Conservation (phyloP, 37 sponge, comb jelly and placozoan genomes). For the Trichoplax adhaerens region DNA sequence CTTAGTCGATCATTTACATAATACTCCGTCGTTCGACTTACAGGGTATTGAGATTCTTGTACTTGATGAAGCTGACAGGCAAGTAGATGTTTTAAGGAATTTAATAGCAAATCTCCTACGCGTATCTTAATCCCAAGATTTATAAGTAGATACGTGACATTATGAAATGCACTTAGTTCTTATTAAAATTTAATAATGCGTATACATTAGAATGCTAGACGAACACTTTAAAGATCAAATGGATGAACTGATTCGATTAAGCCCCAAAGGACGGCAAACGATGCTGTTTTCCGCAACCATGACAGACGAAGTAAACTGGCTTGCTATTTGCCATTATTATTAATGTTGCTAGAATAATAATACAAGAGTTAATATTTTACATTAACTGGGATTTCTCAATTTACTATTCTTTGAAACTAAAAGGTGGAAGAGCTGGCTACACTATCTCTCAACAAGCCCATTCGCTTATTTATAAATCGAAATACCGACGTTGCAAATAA, state of each 20-base stretch:
- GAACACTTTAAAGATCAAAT: constrained; percentile 93
- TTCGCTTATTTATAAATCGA: constrained; percentile 79
- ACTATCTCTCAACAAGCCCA: constrained; percentile 78
- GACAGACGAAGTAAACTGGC: constrained; percentile 77
- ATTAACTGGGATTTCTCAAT: neutral
- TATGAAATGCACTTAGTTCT: too few species aligned
- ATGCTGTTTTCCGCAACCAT: constrained; percentile 99
- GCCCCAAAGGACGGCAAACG: constrained; percentile 72
- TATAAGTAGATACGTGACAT: too few species aligned
- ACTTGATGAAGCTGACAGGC: constrained; percentile 97
- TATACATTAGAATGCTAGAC: constrained; percentile 58
- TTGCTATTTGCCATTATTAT: neutral
- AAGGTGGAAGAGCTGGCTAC: constrained; percentile 81
- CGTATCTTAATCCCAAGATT: too few species aligned
- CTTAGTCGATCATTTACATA: constrained; percentile 88
- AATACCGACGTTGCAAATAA: constrained; percentile 89
- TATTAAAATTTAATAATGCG: too few species aligned
- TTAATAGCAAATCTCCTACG: too few species aligned
- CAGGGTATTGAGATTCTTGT: constrained; percentile 78
- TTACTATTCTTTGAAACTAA: neutral
- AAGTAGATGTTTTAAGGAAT: neutral
- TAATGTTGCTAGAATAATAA: too few species aligned
- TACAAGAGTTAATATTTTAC: neutral
- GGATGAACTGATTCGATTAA: constrained; percentile 74
- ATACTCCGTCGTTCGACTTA: constrained; percentile 89